A percentile compares a stretch with the other conserved stretches of the same genome.
phyloP scores from a whole-genome alignment of 2,797 vertebrate species.

The Clarias pachynema region DNA sequence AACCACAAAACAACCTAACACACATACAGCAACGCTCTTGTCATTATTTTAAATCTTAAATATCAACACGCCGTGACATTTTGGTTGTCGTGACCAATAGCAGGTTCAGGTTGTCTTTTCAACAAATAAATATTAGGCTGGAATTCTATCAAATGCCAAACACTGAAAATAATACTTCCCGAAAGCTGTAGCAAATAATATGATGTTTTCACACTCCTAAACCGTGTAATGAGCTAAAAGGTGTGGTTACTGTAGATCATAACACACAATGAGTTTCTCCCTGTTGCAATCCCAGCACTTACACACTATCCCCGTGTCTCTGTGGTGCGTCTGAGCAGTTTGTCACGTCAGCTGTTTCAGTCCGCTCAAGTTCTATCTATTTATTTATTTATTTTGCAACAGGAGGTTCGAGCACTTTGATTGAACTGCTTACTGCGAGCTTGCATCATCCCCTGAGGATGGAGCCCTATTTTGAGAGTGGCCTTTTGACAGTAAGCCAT shows the following conservation, averaged over 20 bases:
- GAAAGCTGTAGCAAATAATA: not conserved
- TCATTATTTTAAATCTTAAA: not conserved
- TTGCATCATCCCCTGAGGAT: constrained; percentile 43
- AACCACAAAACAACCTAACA: not conserved
- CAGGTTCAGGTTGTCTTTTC: constrained; percentile 21
- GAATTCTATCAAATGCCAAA: constrained; percentile 22
- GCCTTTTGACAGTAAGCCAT: constrained; percentile 48
- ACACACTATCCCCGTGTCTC: not conserved
- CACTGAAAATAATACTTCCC: not conserved
- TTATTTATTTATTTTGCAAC: not conserved
- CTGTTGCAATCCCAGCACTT: not conserved
- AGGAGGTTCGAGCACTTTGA: constrained; percentile 38
- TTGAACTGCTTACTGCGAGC: constrained; percentile 53
- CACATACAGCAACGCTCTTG: not conserved
- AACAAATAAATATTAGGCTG: not conserved
- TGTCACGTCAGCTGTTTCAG: constrained; percentile 42
- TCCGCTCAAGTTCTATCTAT: not conserved
- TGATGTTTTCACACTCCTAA: not conserved
- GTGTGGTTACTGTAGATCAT: not conserved
- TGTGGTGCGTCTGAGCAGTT: not conserved
- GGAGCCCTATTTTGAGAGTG: constrained; percentile 48
- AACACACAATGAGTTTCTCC: not conserved
- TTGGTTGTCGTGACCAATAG: not conserved
- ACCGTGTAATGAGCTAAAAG: not conserved
- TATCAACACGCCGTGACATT: not conserved